phyloP scores from a whole-genome alignment of 2,113 vertebrate genomes.

The Mirza zaza region DNA sequence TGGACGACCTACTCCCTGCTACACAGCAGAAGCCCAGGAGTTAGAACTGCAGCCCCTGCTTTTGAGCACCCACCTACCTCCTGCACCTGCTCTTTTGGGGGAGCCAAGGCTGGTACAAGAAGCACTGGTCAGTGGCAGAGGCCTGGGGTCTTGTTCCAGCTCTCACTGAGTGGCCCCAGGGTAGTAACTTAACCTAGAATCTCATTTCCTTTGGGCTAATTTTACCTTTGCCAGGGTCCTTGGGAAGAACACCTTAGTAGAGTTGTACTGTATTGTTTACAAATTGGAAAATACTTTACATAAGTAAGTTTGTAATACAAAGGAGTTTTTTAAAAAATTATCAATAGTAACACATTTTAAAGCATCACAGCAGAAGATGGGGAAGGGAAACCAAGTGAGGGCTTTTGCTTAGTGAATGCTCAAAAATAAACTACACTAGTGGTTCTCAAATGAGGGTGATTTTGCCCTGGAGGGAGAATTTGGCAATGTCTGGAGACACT shows the following conservation, averaged over 20 bases:
- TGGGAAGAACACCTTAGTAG: background rate
- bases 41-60: background rate
- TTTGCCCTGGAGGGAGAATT: background rate
- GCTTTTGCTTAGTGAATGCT: background rate
- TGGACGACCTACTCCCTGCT: background rate
- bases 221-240: background rate
- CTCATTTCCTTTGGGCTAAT: background rate
- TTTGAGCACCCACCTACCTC: background rate
- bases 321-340: background rate
- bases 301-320: background rate
- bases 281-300: background rate
- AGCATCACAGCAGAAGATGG: background rate
- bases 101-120: background rate
- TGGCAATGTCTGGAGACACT: background rate
- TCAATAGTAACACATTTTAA: background rate
- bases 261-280: background rate
- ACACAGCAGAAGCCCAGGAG: background rate
- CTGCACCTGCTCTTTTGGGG: too few species aligned
- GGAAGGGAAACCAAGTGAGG: background rate
- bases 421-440: background rate
- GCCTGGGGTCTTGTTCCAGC: background rate
- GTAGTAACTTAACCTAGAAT: background rate
- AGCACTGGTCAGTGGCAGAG: background rate
- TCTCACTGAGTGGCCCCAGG: background rate
- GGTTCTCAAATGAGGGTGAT: background rate